These are phyloP conservation scores for Egretta garzetta DNA, from an alignment of 2,113 vertebrate species.

Conservation along the genomic window DNA sequence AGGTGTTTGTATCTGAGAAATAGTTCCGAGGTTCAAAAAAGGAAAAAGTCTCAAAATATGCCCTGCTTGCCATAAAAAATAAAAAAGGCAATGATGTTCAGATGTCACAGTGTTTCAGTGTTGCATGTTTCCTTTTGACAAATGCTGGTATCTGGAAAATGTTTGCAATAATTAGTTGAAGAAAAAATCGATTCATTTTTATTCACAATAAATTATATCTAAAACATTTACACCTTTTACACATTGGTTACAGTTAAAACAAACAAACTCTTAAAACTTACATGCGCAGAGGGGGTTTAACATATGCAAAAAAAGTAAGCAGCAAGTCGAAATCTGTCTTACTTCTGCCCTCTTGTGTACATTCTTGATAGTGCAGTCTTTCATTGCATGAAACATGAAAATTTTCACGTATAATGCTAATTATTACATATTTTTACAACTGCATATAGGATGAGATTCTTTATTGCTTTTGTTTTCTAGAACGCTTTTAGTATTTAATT, in stretches of 20 bases:
- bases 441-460: not conserved
- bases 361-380: not conserved
- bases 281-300: not conserved
- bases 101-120: not conserved
- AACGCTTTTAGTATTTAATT: not conserved
- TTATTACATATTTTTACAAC: not conserved
- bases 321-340: not conserved
- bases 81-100: not conserved
- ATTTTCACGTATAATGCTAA: not conserved
- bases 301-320: not conserved
- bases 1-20: not conserved
- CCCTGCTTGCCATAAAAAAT: not conserved
- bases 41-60: not conserved
- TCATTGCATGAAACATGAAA: not conserved
- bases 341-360: conserved; percentile 23
- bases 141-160: not conserved
- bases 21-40: not conserved
- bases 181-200: not conserved
- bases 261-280: not conserved
- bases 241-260: not conserved
- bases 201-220: not conserved
- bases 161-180: not conserved
- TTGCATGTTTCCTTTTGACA: not conserved
- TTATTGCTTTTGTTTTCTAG: not conserved
- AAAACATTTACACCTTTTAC: not conserved